These are phyloP conservation scores for Tauraco hartlaubi DNA, from an alignment of 2,797 vertebrate species.

Conservation along the genomic window DNA sequence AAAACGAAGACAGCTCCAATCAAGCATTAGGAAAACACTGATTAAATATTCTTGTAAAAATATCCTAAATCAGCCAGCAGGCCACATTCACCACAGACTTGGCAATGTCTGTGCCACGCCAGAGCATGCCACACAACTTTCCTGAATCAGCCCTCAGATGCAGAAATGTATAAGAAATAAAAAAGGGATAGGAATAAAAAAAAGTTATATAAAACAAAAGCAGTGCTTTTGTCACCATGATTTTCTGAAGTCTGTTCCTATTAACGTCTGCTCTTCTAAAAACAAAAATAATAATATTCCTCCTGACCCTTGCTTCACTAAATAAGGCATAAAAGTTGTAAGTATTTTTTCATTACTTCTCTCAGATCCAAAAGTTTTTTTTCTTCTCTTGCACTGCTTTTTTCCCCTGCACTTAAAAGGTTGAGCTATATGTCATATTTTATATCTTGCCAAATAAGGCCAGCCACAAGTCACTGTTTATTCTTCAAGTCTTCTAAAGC, in stretches of 20 bases:
- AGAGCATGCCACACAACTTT: background rate
- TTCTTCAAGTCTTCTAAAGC: background rate
- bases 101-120: background rate
- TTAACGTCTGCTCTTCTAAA: background rate
- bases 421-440: background rate
- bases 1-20: background rate
- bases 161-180: background rate
- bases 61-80: background rate
- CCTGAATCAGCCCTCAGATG: background rate
- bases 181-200: background rate
- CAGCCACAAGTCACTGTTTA: background rate
- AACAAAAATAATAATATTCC: background rate
- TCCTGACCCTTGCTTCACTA: background rate
- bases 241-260: background rate
- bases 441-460: background rate
- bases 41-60: background rate
- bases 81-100: background rate
- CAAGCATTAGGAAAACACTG: background rate
- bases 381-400: background rate
- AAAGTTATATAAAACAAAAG: background rate
- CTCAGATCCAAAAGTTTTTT: background rate
- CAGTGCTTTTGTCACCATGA: background rate
- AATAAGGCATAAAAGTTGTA: background rate
- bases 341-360: background rate
- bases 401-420: fast-evolving